Base-by-base conservation (phyloP, 2,113 vertebrate genomes). In the Apeltes quadracus region DNA sequence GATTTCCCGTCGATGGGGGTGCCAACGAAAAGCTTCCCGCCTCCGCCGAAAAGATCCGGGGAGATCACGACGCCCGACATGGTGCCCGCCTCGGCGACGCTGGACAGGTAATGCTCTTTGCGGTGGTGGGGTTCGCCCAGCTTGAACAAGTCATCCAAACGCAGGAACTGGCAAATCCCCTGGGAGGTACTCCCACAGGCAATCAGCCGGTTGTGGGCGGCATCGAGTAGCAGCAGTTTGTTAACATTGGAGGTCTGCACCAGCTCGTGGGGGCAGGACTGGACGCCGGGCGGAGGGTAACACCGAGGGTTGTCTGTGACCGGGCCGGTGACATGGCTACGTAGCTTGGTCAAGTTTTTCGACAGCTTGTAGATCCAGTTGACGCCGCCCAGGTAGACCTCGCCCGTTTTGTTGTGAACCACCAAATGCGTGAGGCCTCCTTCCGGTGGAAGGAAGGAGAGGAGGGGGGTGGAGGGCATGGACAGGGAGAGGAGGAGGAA, bases 291-390 rank as follows among this genome's bases (percentile, higher is more conserved):
- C 0, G 97, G 97, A 5, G 97, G 97, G 86, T 98, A 99, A 87
- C 97, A 99, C 77, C 95, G 96, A 86, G 97, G 96, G 65, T 99
- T 98, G 94, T 99, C 97, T 22, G 96, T 95, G 83, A 97, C 96
- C 0, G 97, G 97, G 18, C 97, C 97, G 0, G 97, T 98, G 34
- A 98, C 95, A 0, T 98, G 97, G 50, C 93, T 95, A 20, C 97
- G 92, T 46, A 99, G 91, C 82, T 96, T 94, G 0, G 96, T 97
- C 81, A 99, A 93, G 89, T 98, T 97, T 77, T 93, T 93, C 3
- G 97, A 96, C 41, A 99, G 94, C 93, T 98, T 98, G 91, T 95
- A 98, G 91, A 99, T 97, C 93, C 96, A 95, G 94, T 99, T 98
- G 86, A 98, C 93, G 0, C 96, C 97, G 0, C 97, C 97, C 59